A percentile compares a stretch with the other conserved stretches of the same genome.
These are phyloP conservation scores for Apotomis turbidana DNA, from an alignment of 2,888 invertebrate genomes.

Conservation along the genomic window DNA sequence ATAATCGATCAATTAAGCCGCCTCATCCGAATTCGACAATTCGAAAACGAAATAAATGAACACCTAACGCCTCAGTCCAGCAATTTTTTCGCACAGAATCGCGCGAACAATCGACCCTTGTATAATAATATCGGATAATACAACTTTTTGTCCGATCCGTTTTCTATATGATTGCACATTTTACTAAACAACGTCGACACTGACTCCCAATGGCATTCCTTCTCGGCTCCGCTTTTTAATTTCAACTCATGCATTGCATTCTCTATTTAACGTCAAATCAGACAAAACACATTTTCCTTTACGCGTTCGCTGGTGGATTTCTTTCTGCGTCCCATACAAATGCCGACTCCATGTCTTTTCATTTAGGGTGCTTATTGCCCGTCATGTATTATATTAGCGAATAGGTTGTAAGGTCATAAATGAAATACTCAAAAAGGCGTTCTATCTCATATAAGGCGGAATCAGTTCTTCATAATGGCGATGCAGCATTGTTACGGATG, in stretches of 20 bases:
- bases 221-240: constrained; percentile 50
- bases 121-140: constrained; percentile 69
- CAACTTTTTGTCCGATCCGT: constrained; percentile 65
- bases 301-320: constrained; percentile 32
- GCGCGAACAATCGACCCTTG: constrained; percentile 65
- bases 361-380: constrained; percentile 53
- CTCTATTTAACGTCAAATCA: constrained; percentile 40
- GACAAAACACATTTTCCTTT: constrained; percentile 46
- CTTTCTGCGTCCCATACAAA: constrained; percentile 33
- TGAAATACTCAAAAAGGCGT: constrained; percentile 59
- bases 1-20: constrained; percentile 67
- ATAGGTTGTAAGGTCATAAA: constrained; percentile 56
- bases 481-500: constrained; percentile 66
- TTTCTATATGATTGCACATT: constrained; percentile 79
- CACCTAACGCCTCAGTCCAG: constrained; percentile 50
- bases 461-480: constrained; percentile 73
- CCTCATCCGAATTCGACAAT: constrained; percentile 52
- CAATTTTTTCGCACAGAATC: constrained; percentile 65
- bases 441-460: constrained; percentile 68
- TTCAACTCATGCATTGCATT: constrained; percentile 44
- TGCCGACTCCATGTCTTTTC: constrained; percentile 43
- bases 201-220: constrained; percentile 61
- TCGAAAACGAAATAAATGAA: constrained; percentile 51
- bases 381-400: constrained; percentile 34
- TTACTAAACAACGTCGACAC: constrained; percentile 68